phyloP scores from a whole-genome alignment of 2,113 vertebrate species.

The Barnardius zonarius region DNA sequence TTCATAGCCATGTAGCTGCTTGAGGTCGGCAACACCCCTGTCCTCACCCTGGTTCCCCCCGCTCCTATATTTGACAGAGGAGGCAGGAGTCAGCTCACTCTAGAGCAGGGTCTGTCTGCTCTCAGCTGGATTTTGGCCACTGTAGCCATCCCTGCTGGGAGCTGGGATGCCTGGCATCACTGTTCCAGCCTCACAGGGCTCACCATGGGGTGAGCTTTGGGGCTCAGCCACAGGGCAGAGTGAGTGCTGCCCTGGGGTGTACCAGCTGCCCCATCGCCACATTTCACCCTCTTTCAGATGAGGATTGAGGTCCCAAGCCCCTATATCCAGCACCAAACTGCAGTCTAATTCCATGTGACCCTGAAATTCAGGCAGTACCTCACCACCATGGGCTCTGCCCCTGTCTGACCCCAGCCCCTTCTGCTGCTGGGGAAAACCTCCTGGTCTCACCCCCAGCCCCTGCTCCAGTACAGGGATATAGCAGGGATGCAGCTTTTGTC shows the following conservation, averaged over 20 bases:
- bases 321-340: neutral
- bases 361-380: neutral
- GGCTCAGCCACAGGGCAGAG: neutral
- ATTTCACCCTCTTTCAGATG: neutral
- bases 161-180: accelerated
- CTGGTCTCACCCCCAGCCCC: too few species aligned
- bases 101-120: accelerated
- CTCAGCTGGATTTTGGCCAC: neutral
- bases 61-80: neutral
- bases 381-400: neutral
- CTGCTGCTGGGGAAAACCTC: neutral
- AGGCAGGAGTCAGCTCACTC: neutral
- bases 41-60: neutral
- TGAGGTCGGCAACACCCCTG: neutral
- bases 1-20: accelerated
- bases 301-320: neutral
- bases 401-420: neutral
- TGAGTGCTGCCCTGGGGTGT: neutral
- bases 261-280: neutral
- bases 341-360: accelerated
- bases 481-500: neutral
- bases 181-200: neutral
- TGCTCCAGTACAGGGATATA: neutral
- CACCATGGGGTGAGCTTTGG: neutral
- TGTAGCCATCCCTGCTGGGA: neutral